Evolutionary conservation across 2,888 invertebrate species (phyloP).

Genomic region (Notocelia uddmanniana): DNA sequence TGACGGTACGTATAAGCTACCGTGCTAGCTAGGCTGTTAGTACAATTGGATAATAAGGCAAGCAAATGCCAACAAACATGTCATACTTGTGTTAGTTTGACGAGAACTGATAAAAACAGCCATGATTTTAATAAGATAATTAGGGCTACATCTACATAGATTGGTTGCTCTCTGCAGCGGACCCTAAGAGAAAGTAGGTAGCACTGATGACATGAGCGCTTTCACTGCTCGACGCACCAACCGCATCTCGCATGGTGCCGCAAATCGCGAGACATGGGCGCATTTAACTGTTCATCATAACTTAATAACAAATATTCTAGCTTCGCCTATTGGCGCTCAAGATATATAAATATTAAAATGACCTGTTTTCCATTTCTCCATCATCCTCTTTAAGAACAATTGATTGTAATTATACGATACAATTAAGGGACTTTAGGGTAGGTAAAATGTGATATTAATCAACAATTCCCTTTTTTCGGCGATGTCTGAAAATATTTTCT

Average conservation of each 20-base stretch:
- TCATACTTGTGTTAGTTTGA: not conserved
- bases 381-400: too few relatives aligned
- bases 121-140: slow-evolving; percentile 2
- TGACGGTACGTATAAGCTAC: too few relatives aligned
- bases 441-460: too few relatives aligned
- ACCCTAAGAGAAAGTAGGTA: slow-evolving; percentile 35
- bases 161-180: slow-evolving; percentile 28
- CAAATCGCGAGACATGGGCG: not conserved
- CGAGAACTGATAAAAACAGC: not conserved
- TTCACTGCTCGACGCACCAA: slow-evolving; percentile 28
- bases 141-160: slow-evolving; percentile 2
- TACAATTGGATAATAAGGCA: too few relatives aligned
- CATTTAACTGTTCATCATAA: not conserved
- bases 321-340: too few relatives aligned
- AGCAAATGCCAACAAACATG: not conserved
- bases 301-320: not conserved
- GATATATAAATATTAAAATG: too few relatives aligned
- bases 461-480: too few relatives aligned
- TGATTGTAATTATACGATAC: not conserved
- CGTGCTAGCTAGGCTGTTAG: too few relatives aligned
- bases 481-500: too few relatives aligned
- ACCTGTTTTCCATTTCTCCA: too few relatives aligned
- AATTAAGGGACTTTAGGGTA: too few relatives aligned
- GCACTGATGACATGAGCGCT: slow-evolving; percentile 32
- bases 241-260: slow-evolving; percentile 18